Percentiles rank a stretch among this genome's conserved stretches.
phyloP scores from a whole-genome alignment of 2,113 vertebrate genomes.

The Myiopsitta monachus region DNA sequence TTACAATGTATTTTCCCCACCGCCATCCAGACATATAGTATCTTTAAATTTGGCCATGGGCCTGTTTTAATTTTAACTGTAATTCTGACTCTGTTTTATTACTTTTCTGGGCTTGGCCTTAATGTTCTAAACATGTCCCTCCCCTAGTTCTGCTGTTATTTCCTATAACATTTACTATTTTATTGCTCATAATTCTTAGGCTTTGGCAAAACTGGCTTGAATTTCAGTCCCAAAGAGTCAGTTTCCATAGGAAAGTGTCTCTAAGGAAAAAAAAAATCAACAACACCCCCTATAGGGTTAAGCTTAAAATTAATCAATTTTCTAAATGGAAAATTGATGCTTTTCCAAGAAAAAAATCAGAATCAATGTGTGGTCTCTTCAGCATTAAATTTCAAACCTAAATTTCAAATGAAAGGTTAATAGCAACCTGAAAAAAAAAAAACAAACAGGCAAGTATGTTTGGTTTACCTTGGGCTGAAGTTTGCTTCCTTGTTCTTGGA shows the following conservation, averaged over 20 bases:
- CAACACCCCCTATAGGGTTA: neutral
- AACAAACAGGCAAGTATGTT: neutral
- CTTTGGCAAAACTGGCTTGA: neutral
- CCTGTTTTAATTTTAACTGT: neutral
- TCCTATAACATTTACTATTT: neutral
- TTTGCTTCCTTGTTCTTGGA: neutral
- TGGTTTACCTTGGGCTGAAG: neutral
- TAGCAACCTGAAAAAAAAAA: slow-evolving; percentile 20
- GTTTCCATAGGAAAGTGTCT: neutral
- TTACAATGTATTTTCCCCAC: neutral
- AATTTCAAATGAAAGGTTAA: slow-evolving; percentile 39
- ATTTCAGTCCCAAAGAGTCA: neutral
- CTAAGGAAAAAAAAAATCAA: neutral
- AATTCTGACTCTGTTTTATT: neutral
- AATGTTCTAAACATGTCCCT: neutral
- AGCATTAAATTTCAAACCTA: slow-evolving; percentile 12
- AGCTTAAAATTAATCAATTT: neutral
- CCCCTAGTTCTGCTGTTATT: neutral
- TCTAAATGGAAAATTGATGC: slow-evolving; percentile 31
- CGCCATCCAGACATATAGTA: neutral
- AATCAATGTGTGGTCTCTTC: neutral
- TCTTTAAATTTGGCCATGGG: neutral
- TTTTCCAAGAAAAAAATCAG: slow-evolving; percentile 2
- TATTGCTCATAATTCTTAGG: neutral
- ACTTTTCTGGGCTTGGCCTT: neutral